A percentile compares a stretch with the other conserved stretches of the same genome.
Conservation (phyloP, 1,140 invertebrate species). For the Ips nitidus region DNA sequence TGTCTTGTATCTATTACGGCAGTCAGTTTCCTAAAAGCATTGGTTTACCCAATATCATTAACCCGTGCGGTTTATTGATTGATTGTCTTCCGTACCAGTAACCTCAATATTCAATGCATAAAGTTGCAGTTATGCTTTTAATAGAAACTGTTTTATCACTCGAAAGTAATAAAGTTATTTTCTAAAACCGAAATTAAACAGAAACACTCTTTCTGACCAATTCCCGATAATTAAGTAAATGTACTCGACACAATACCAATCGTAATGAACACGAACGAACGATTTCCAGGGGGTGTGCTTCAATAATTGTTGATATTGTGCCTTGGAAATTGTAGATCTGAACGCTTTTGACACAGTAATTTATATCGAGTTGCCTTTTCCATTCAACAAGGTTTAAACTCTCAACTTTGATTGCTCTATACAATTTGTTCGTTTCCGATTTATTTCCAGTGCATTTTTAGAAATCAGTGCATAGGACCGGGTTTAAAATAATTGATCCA, state of each 20-base stretch:
- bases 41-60: too few species aligned
- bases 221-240: neutral
- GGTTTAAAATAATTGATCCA: neutral
- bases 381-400: neutral
- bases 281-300: neutral
- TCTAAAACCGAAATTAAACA: too few species aligned
- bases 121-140: too few species aligned
- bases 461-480: neutral
- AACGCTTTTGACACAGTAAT: neutral
- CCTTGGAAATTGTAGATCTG: neutral
- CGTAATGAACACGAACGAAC: slow-evolving; percentile 1
- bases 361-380: neutral
- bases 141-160: too few species aligned
- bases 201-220: too few species aligned
- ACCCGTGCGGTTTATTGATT: too few species aligned
- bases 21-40: too few species aligned
- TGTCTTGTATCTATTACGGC: too few species aligned
- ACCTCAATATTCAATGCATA: too few species aligned
- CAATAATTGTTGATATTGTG: neutral
- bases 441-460: neutral
- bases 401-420: neutral
- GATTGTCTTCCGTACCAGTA: too few species aligned
- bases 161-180: too few species aligned
- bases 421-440: neutral
- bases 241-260: neutral